These are phyloP conservation scores for Dasyprocta punctata DNA, from an alignment of 2,113 vertebrate genomes.

Conservation along the genomic window DNA sequence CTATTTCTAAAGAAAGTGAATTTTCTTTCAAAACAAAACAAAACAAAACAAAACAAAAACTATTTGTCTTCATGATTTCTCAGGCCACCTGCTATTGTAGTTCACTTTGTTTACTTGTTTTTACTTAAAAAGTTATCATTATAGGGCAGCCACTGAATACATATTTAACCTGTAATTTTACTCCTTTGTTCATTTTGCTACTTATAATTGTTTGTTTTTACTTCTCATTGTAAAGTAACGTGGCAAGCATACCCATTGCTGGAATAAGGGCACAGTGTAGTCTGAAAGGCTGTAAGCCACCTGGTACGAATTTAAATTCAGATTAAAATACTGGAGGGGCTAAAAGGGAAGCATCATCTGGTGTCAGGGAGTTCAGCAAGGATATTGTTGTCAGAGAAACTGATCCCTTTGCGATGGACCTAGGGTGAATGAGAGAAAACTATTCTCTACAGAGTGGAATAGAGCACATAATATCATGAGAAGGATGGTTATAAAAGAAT, in stretches of 20 bases:
- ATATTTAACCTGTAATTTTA: not conserved
- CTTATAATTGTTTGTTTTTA: not conserved
- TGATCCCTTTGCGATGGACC: not conserved
- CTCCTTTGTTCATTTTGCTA: not conserved
- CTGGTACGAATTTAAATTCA: not conserved
- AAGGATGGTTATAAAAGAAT: not conserved
- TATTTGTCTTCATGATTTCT: conserved; percentile 40
- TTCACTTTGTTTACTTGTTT: not conserved
- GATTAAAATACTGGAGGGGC: not conserved
- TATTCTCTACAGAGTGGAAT: not conserved
- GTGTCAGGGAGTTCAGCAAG: not conserved
- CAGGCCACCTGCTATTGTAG: not conserved
- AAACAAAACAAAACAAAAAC: too few species aligned
- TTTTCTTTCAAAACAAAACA: too few species aligned
- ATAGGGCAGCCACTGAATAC: not conserved
- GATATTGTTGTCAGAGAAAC: not conserved
- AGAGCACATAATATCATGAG: not conserved
- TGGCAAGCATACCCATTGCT: not conserved
- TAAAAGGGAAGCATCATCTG: not conserved
- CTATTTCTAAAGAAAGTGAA: not conserved
- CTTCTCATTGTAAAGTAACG: not conserved
- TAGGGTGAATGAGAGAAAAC: not conserved
- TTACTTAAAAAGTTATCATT: not conserved
- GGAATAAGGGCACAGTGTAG: not conserved
- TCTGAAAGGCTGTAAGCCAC: not conserved